Conservation (phyloP, 30 jellyfish, hydroid and myxozoan species). For the Aurelia sp. region DNA sequence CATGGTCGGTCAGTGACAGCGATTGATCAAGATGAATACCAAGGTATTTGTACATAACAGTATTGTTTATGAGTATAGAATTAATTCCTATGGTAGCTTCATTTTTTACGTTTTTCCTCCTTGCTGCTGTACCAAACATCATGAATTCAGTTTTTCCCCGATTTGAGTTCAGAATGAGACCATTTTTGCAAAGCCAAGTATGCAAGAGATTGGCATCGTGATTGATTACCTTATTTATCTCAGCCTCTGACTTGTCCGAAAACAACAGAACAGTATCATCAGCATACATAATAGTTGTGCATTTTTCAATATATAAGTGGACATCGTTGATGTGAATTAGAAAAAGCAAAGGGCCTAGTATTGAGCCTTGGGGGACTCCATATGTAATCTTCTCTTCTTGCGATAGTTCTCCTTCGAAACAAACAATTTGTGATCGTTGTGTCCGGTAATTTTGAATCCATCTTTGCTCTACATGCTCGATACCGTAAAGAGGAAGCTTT, state of each 20-base stretch:
- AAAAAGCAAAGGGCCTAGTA: background rate
- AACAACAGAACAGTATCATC: background rate
- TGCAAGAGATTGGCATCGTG: too few species aligned
- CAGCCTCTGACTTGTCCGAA: background rate
- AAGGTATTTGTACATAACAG: background rate
- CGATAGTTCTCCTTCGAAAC: too few species aligned
- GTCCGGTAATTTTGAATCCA: too few species aligned
- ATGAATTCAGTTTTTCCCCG: too few species aligned
- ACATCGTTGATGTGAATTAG: slow-evolving; percentile 47
- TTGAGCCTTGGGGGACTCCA: too few species aligned
- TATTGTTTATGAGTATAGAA: slow-evolving; percentile 26
- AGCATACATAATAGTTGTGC: slow-evolving; percentile 3
- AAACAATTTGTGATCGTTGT: too few species aligned
- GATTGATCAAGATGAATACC: slow-evolving; percentile 54
- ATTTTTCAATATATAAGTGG: slow-evolving; percentile 41
- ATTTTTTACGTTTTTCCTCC: slow-evolving; percentile 29
- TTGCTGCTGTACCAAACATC: slow-evolving; percentile 51
- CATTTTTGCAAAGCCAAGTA: too few species aligned
- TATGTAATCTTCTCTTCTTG: too few species aligned
- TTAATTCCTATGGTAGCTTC: slow-evolving; percentile 19
- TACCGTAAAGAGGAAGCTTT: too few species aligned
- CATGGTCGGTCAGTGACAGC: background rate
- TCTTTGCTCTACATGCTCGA: too few species aligned
- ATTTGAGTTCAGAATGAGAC: too few species aligned
- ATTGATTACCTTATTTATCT: too few species aligned